Evolutionary conservation across 1,140 invertebrate species (phyloP).

Genomic region (Ylistrum balloti): DNA sequence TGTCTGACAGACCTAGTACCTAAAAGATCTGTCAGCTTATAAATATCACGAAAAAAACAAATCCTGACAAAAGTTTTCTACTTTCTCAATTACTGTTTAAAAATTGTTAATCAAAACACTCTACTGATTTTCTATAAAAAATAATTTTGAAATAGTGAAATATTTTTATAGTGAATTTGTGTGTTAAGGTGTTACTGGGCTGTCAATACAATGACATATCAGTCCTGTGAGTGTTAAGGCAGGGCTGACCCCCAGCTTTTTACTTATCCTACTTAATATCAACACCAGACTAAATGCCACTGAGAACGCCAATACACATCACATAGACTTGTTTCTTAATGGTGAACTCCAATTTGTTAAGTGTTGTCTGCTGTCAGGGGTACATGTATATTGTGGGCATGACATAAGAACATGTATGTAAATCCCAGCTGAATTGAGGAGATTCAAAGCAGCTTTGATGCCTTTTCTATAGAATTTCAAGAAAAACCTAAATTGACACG

Average conservation of each 20-base stretch:
- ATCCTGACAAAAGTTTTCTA: not conserved
- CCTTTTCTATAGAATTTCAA: not conserved
- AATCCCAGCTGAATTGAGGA: not conserved
- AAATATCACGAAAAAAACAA: too few species aligned
- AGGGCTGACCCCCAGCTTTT: too few species aligned
- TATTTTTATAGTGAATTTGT: too few species aligned
- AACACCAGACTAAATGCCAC: not conserved
- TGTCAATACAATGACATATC: too few species aligned
- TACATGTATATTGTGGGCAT: not conserved
- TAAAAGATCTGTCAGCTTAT: not conserved
- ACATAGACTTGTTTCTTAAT: not conserved
- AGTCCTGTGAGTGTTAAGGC: too few species aligned
- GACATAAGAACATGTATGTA: not conserved
- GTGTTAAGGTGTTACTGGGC: too few species aligned
- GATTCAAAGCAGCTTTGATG: not conserved
- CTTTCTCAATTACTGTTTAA: not conserved
- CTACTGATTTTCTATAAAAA: too few species aligned
- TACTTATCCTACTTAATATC: too few species aligned
- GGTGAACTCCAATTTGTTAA: not conserved
- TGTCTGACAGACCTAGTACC: not conserved
- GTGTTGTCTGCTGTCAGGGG: conserved; percentile 22
- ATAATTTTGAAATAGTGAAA: too few species aligned
- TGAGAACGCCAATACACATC: not conserved
- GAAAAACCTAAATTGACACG: not conserved
- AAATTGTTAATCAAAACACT: too few species aligned